Evolutionary conservation across 2,113 vertebrate genomes (phyloP).

Genomic region (Penelope pileata): DNA sequence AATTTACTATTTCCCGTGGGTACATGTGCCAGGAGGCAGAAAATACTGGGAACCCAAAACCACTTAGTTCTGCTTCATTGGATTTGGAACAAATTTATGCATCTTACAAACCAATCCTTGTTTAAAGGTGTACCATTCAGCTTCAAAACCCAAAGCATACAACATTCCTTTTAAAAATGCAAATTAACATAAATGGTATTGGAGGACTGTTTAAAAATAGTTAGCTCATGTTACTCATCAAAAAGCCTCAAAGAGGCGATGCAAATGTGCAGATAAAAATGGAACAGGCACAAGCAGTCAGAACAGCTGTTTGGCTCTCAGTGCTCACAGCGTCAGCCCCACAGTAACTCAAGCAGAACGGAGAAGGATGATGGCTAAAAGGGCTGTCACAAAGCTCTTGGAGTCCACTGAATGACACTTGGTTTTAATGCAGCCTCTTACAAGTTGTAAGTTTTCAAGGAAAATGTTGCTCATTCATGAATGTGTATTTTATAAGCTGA

Average conservation of each 20-base stretch:
- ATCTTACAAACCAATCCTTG: neutral
- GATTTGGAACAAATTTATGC: neutral
- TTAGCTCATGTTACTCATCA: no score
- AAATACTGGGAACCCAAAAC: neutral
- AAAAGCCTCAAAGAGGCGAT: neutral
- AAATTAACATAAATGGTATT: neutral
- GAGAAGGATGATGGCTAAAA: neutral
- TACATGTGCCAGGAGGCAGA: accelerated
- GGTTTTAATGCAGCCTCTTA: neutral
- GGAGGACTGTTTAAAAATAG: neutral
- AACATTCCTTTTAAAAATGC: neutral
- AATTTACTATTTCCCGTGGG: neutral
- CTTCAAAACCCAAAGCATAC: neutral
- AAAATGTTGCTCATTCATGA: neutral
- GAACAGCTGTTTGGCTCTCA: accelerated
- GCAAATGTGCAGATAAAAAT: neutral
- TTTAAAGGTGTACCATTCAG: neutral
- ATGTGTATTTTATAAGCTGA: neutral
- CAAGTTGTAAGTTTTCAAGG: neutral
- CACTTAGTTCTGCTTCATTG: neutral
- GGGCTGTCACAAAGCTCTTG: neutral
- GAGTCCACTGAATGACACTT: accelerated
- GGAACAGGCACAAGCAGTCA: neutral
- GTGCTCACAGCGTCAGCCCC: accelerated
- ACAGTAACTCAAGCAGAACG: accelerated